Evolutionary conservation across 1,140 invertebrate species (phyloP), one percentile per base, ranked within the genome.

Genomic region (Luehdorfia chinensis): DNA sequence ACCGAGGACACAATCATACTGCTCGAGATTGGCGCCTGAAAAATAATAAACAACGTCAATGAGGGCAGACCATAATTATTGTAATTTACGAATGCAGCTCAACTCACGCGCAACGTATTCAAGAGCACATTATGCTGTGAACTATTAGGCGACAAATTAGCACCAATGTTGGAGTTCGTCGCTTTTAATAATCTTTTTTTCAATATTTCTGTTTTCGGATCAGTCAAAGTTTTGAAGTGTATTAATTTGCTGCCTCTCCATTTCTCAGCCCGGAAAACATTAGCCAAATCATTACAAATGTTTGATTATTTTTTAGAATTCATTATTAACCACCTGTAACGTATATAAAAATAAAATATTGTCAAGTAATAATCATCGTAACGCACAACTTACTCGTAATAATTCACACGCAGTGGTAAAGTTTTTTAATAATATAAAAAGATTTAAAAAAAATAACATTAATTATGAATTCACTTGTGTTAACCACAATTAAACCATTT

Each of bases 191-290:
- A 75, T 75, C 79, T 78, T 69, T 84, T 86, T 79, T 86, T 86
- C 66, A 86, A 76, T 66, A 86, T 86, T 75, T 86, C 83, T 47
- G 77, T 74, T 77, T 80, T 86, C 36, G 77, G 68, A 47, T 84
- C 83, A n/a, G 52, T 86, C 79, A 80, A 83, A 86, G 73, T 84
- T 86, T 86, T 86, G 83, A 84, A 86, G 76, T 84, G 72, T 63
- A 77, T 80, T 86, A 83, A 61, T 75, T 51, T 81, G 77, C 67
- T 80, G 72, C 75, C 69, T 79, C 66, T 86, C 83, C 79, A 84
- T 86, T 75, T 83, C 79, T 79, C 72, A 55, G 45, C 49, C 32
- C 45, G 51, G 47, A 70, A 59, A 79, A 66, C 54, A 57, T 65
- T 69, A 55, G 60, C 56, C 64, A 70, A 75, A 56, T 66, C 76